Conservation (phyloP, 1,140 invertebrate genomes). For the Drepana arcuata region DNA sequence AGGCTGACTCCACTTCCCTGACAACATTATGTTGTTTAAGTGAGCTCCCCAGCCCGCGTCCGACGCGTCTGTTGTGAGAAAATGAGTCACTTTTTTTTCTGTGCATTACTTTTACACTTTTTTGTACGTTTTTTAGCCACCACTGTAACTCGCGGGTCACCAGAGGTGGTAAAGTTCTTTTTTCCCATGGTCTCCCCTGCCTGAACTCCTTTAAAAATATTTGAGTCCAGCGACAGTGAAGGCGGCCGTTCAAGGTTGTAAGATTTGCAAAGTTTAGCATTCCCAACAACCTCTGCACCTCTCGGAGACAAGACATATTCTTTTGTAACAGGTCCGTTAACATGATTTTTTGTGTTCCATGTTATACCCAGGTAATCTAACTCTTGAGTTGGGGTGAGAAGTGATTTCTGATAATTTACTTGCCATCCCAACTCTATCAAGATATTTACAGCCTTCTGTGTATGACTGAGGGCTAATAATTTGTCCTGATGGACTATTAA, state of each 20-base stretch:
- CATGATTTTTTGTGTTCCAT: constrained; percentile 22
- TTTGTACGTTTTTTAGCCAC: constrained; percentile 13
- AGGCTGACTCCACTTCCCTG: constrained; percentile 16
- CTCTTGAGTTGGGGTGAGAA: constrained; percentile 23
- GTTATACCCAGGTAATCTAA: constrained; percentile 34
- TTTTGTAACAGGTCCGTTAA: constrained; percentile 6
- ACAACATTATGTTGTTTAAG: constrained; percentile 14
- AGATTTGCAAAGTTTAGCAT: constrained; percentile 60
- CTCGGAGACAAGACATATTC: constrained; percentile 13
- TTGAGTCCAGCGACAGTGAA: constrained; percentile 13
- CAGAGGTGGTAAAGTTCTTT: not conserved
- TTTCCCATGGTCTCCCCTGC: not conserved
- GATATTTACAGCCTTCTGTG: constrained; percentile 3
- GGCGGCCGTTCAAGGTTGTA: constrained; percentile 65
- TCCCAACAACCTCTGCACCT: constrained; percentile 13
- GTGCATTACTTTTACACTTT: not conserved
- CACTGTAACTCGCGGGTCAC: constrained; percentile 1
- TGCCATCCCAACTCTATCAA: constrained; percentile 24
- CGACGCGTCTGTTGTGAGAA: constrained; percentile 33
- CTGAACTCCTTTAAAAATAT: constrained; percentile 3
- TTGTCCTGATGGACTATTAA: constrained; percentile 11
- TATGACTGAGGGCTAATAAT: not conserved
- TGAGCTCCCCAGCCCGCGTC: constrained; percentile 32
- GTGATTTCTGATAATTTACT: constrained; percentile 30
- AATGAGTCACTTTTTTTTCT: constrained; percentile 7